A percentile compares a stretch with the other conserved stretches of the same genome.
These are phyloP conservation scores for Cyclura pinguis DNA, from an alignment of 2,797 vertebrate species.

Conservation along the genomic window DNA sequence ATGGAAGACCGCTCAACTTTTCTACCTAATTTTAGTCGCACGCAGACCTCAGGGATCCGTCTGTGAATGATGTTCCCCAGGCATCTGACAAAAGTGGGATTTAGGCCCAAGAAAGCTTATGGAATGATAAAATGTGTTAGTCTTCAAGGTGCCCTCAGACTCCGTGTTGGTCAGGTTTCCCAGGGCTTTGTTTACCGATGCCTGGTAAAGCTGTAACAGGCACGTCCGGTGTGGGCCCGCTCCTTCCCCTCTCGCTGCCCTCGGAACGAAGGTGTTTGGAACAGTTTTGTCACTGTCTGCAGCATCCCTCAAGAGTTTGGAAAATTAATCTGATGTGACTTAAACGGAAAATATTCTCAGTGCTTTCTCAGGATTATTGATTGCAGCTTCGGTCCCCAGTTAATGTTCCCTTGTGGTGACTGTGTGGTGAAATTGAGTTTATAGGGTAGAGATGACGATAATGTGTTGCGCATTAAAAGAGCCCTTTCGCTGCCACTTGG, in stretches of 20 bases:
- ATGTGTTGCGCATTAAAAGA: slow-evolving; percentile 21
- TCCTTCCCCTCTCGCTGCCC: fast-evolving
- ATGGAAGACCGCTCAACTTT: not conserved
- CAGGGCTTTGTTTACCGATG: not conserved
- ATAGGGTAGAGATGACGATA: slow-evolving; percentile 5
- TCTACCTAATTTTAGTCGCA: not conserved
- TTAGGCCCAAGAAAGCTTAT: not conserved
- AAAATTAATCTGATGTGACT: slow-evolving; percentile 9
- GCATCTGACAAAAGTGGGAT: not conserved
- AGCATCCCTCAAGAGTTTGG: too few relatives aligned
- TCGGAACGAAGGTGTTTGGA: not conserved
- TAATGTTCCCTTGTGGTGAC: slow-evolving; percentile 2
- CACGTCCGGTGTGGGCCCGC: too few relatives aligned
- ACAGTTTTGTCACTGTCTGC: not conserved
- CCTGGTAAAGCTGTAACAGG: not conserved
- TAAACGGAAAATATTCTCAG: slow-evolving; percentile 19
- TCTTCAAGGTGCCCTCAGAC: not conserved
- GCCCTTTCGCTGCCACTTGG: not conserved
- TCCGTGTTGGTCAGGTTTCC: too few relatives aligned
- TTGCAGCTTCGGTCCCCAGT: slow-evolving; percentile 12
- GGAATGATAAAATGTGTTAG: not conserved
- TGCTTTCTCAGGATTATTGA: not conserved
- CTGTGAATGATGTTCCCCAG: not conserved
- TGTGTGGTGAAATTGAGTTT: slow-evolving; percentile 1
- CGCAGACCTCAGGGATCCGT: not conserved